Evolutionary conservation across 2,113 vertebrate species (phyloP), one percentile per base, ranked within the genome.

Genomic region (Dasyprocta punctata): DNA sequence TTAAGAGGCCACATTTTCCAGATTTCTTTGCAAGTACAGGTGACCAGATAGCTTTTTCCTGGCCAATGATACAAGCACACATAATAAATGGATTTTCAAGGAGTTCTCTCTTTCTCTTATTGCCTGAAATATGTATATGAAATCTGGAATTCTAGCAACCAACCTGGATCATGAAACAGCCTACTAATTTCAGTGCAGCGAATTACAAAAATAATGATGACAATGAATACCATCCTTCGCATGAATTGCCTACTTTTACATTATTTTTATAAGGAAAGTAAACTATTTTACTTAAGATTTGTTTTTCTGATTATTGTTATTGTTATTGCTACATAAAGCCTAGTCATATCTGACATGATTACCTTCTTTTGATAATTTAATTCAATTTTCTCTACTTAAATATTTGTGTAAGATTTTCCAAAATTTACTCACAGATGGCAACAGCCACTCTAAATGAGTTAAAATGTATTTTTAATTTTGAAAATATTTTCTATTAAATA

Each of bases 401-500:
- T 36, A 73, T 8, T 83, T 54, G 36, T 71, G 7, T 61, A 86
- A 88, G 33, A 61, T 95, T 93, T 73, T 94, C 38, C 28, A 90
- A 80, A 56, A 77, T 87, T 92, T 56, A 95, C 5, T 56, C 56
- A 93, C 24, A 88, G 81, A 93, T 30, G 30, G 2, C 22, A 80
- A 60, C 6, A 86, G 6, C 3, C 17, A 78, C 49, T 89, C 38
- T 30, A 56, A 82, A 44, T 87, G 14, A 69, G 12, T 93, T 92
- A 14, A 89, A 56, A 92, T 85, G 47, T 0, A 5, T 67, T 94
- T 84, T 90, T 84, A 24, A 69, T 83, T 96, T 95, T 97, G 22
- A 95, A 95, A 96, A 92, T 58, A 60, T 41, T 36, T 86, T 73
- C 5, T 94, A 54, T 89, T 78, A 44, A 69, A 91, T 92, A 38